Percentiles rank a stretch among this genome's conserved stretches.
Conservation (phyloP, 2,888 invertebrate species). For the Tenthredo livida region DNA sequence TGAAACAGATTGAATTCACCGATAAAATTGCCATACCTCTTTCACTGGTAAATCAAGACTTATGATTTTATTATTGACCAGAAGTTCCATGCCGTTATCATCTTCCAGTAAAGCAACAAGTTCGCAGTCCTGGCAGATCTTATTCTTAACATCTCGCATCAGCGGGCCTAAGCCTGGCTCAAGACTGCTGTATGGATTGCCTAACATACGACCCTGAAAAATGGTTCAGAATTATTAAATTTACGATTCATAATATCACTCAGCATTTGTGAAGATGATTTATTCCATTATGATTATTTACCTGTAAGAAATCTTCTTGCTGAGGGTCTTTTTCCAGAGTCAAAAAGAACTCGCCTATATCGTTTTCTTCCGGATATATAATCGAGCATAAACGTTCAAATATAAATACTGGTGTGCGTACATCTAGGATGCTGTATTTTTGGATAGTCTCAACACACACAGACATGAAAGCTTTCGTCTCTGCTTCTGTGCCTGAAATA, state of each 20-base stretch:
- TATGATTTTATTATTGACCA: conserved; percentile 99
- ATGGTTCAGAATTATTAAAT: background rate
- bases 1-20: conserved; percentile 39
- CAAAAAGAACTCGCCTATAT: conserved; percentile 97
- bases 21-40: conserved; percentile 81
- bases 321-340: conserved; percentile 98
- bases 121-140: conserved; percentile 98
- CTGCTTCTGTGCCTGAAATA: conserved; percentile 90
- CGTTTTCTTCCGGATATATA: conserved; percentile 98
- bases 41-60: conserved; percentile 97
- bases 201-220: conserved; percentile 93
- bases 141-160: conserved; percentile 99
- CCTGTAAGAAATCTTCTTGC: conserved; percentile 98
- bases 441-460: conserved; percentile 97
- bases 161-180: conserved; percentile 97
- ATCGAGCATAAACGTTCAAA: conserved; percentile 98
- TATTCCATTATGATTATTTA: conserved; percentile 64
- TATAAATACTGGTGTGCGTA: conserved; percentile 97
- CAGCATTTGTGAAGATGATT: background rate
- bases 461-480: conserved; percentile 98
- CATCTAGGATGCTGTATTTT: conserved; percentile 93
- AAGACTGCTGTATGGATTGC: conserved; percentile 97
- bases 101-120: conserved; percentile 98
- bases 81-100: conserved; percentile 98
- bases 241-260: background rate